Evolutionary conservation across 2,113 vertebrate genomes (phyloP).

Genomic region (Sinocyclocheilus rhinocerous): DNA sequence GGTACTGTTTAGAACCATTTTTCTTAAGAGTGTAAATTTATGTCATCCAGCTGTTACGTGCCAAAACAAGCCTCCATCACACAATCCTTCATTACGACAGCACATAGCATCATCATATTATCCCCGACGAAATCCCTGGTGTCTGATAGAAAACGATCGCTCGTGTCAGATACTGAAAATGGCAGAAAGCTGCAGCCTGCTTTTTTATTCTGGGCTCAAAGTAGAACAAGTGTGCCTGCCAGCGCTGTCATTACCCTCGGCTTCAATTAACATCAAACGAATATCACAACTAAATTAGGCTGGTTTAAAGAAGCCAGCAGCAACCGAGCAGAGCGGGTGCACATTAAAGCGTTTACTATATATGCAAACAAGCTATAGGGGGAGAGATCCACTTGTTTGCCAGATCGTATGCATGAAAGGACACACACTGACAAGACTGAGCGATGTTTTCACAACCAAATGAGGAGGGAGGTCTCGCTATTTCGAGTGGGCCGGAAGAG

Average conservation of each 20-base stretch:
- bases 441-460: neutral
- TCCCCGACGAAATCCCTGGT: slow-evolving; percentile 8
- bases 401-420: neutral
- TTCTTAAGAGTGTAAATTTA: neutral
- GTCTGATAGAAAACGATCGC: slow-evolving; percentile 11
- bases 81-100: slow-evolving; percentile 5
- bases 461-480: neutral
- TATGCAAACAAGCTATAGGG: neutral
- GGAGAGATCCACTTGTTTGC: slow-evolving; percentile 2
- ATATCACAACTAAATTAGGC: slow-evolving; percentile 29
- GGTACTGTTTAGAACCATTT: too few relatives aligned
- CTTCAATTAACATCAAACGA: slow-evolving; percentile 48
- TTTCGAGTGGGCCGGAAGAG: neutral
- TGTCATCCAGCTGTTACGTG: slow-evolving; percentile 37
- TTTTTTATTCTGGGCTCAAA: slow-evolving; percentile 25
- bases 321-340: neutral
- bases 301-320: slow-evolving; percentile 29
- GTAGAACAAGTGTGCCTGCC: slow-evolving; percentile 32
- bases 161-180: slow-evolving; percentile 1
- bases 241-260: slow-evolving; percentile 35
- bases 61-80: slow-evolving; percentile 28
- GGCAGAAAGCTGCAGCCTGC: neutral
- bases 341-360: slow-evolving; percentile 1
- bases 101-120: slow-evolving; percentile 24
- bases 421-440: slow-evolving; percentile 8